phyloP scores from a whole-genome alignment of 1,140 invertebrate genomes.

The Branchinecta lindahli region DNA sequence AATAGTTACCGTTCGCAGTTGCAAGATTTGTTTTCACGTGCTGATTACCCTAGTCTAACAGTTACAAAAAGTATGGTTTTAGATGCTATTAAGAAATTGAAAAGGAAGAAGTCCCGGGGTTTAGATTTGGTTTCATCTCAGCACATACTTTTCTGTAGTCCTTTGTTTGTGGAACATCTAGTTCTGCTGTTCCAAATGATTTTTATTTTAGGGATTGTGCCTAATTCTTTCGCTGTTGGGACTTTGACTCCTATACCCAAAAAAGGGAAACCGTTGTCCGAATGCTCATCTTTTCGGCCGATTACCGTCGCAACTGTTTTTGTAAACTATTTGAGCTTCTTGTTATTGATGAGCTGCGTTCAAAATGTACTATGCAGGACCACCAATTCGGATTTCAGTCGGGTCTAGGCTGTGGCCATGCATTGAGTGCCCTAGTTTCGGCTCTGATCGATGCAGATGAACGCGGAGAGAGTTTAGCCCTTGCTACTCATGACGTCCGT shows the following conservation, averaged over 20 bases:
- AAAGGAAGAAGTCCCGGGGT: not conserved
- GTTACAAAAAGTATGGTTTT: not conserved
- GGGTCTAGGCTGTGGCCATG: not conserved
- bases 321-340: not conserved
- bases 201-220: not conserved
- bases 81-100: not conserved
- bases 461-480: not conserved
- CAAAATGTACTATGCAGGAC: not conserved
- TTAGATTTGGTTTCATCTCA: not conserved
- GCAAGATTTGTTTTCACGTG: not conserved
- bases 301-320: not conserved
- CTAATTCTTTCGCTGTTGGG: not conserved
- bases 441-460: not conserved
- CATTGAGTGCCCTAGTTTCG: not conserved
- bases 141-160: not conserved
- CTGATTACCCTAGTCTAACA: not conserved
- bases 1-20: too few species aligned
- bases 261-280: not conserved
- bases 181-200: not conserved
- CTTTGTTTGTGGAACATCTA: not conserved
- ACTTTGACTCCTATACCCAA: not conserved
- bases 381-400: conserved; percentile 4
- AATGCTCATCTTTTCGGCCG: conserved; percentile 1
- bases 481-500: not conserved
- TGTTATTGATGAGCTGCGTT: conserved; percentile 9